Evolutionary conservation across 2,888 invertebrate genomes (phyloP).

Genomic region (Thysanoteuthis rhombus): DNA sequence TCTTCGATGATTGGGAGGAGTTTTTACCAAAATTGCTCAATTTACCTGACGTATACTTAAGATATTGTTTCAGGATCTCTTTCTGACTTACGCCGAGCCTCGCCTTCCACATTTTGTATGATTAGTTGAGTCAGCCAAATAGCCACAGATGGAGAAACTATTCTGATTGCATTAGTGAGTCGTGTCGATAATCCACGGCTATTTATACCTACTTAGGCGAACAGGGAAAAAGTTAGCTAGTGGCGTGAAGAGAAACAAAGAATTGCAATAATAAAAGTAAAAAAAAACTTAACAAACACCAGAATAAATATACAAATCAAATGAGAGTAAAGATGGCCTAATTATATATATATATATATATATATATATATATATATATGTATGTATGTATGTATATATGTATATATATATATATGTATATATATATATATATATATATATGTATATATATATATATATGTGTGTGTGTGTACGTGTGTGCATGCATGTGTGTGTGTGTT

Average conservation of each 20-base stretch:
- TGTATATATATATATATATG: too few relatives aligned
- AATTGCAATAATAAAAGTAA: not conserved
- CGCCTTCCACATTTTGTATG: not conserved
- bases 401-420: too few relatives aligned
- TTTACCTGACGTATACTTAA: not conserved
- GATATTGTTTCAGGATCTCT: not conserved
- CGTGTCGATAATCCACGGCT: not conserved
- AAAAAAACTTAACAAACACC: not conserved
- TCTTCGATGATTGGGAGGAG: not conserved
- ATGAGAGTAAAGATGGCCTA: too few relatives aligned
- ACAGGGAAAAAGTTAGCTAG: too few relatives aligned
- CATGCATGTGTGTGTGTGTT: too few relatives aligned
- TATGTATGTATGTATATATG: too few relatives aligned
- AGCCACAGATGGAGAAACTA: not conserved
- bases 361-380: too few relatives aligned
- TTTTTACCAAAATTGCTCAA: not conserved
- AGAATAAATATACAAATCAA: too few relatives aligned
- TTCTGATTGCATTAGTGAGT: conserved; percentile 12
- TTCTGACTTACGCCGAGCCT: not conserved
- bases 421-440: too few relatives aligned
- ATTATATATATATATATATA: too few relatives aligned
- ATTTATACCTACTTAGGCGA: not conserved
- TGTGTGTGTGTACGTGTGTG: too few relatives aligned
- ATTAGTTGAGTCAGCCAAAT: not conserved
- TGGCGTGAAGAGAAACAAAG: not conserved